Percentiles rank a stretch among this genome's conserved stretches.
phyloP scores from a whole-genome alignment of 2,888 invertebrate genomes.

The Willowsia nigromaculata region DNA sequence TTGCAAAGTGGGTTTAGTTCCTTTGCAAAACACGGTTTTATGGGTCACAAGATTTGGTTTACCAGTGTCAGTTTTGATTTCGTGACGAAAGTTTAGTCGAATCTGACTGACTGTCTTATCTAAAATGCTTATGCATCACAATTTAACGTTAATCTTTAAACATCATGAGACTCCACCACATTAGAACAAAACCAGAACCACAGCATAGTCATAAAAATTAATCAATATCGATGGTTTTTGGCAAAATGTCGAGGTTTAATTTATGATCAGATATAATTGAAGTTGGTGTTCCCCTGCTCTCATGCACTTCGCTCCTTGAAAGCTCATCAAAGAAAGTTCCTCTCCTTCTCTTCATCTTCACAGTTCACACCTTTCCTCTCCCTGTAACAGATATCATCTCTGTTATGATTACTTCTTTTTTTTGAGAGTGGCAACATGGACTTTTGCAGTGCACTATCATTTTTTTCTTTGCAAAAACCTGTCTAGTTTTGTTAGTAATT shows the following conservation, averaged over 20 bases:
- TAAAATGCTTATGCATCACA: not conserved
- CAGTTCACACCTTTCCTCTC: not conserved
- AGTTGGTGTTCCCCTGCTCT: slow-evolving; percentile 32
- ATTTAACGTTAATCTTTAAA: not conserved
- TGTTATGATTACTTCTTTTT: too few species aligned
- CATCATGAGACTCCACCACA: too few species aligned
- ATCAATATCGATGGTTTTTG: not conserved
- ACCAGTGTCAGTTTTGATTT: not conserved
- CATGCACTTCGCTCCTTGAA: slow-evolving; percentile 30
- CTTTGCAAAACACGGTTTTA: not conserved
- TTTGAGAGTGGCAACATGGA: too few species aligned
- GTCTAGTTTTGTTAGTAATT: not conserved
- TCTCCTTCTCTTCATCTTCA: not conserved
- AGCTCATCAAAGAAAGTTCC: not conserved
- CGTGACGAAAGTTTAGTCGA: not conserved
- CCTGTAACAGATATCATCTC: too few species aligned
- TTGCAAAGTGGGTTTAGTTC: not conserved
- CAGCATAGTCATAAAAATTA: not conserved
- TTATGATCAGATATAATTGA: not conserved
- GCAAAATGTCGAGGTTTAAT: not conserved
- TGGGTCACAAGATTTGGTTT: too few species aligned
- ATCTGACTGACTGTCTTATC: not conserved
- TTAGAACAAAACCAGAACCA: not conserved
- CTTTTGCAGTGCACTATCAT: not conserved
- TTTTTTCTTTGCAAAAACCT: not conserved